A percentile compares a stretch with the other conserved stretches of the same genome.
phyloP scores from a whole-genome alignment of 92 coral and sea anemone genomes.

The Actinernus sp. region DNA sequence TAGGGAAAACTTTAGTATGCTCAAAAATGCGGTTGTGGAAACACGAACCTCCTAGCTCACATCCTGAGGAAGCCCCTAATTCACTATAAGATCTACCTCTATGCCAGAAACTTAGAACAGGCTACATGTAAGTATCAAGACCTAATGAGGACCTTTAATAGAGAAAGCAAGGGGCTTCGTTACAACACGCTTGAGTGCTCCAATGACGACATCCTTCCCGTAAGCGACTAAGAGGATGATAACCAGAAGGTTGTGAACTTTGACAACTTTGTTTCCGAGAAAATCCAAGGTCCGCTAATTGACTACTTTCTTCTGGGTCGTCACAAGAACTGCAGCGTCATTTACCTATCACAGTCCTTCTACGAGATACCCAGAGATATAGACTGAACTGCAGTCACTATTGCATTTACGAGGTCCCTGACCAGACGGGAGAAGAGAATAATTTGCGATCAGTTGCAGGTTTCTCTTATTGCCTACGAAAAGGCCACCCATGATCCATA shows the following conservation, averaged over 20 bases:
- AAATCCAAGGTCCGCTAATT: constrained; percentile 2
- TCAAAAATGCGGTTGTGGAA: too few species aligned
- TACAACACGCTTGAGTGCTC: too few species aligned
- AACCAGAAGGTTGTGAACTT: not conserved
- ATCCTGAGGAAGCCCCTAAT: too few species aligned
- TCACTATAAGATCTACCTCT: too few species aligned
- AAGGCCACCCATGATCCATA: constrained; percentile 3
- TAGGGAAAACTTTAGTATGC: too few species aligned
- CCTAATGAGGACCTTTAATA: too few species aligned
- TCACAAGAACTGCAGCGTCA: constrained; percentile 1
- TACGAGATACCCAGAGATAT: not conserved
- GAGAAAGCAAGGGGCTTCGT: too few species aligned
- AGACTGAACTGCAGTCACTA: constrained; percentile 1
- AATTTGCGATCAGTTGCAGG: too few species aligned
- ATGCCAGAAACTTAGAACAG: too few species aligned
- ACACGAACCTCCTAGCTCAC: too few species aligned
- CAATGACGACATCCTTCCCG: not conserved
- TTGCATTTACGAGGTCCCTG: not conserved
- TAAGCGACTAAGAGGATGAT: not conserved
- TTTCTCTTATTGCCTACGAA: not conserved
- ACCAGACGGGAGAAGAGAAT: too few species aligned
- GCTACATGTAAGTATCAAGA: too few species aligned
- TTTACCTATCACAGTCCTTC: not conserved
- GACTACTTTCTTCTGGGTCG: constrained; percentile 10
- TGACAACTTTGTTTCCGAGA: constrained; percentile 12